Percentiles rank a stretch among this genome's conserved stretches.
Conservation (phyloP, 2,888 invertebrate genomes). For the Strigamia crassipes region DNA sequence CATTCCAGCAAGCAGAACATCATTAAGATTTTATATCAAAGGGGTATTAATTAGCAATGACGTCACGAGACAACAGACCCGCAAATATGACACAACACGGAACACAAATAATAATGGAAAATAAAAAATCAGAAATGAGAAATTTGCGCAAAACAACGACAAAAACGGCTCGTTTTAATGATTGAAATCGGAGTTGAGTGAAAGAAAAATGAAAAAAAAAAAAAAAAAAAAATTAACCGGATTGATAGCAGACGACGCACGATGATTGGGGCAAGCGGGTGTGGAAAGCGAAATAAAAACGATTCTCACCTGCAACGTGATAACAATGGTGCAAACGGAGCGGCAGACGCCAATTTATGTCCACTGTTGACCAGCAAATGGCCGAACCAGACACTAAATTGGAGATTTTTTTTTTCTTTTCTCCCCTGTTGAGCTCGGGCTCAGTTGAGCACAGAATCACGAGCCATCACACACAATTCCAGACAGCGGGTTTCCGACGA, state of each 20-base stretch:
- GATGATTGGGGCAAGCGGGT: background rate
- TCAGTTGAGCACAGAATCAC: slow-evolving; percentile 18
- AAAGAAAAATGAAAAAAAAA: too few relatives aligned
- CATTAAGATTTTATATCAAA: slow-evolving; percentile 33
- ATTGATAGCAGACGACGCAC: background rate
- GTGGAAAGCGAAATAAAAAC: background rate
- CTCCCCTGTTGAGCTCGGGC: background rate
- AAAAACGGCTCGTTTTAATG: too few relatives aligned
- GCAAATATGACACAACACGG: background rate
- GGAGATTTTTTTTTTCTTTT: background rate
- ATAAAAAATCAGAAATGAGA: background rate
- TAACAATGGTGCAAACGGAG: background rate
- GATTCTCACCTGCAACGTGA: background rate
- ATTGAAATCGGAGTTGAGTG: background rate
- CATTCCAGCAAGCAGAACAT: slow-evolving; percentile 28
- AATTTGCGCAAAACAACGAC: background rate
- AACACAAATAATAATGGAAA: too few relatives aligned
- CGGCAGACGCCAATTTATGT: slow-evolving; percentile 23
- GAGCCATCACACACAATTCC: slow-evolving; percentile 31
- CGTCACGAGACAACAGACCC: slow-evolving; percentile 8
- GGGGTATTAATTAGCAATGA: slow-evolving; percentile 23
- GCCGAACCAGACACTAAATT: slow-evolving; percentile 12
- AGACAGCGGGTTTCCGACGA: background rate
- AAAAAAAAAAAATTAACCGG: background rate
- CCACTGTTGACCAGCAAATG: slow-evolving; percentile 26